Conservation (phyloP, 1,140 invertebrate species). For the Pygmarrhopalites habei region DNA sequence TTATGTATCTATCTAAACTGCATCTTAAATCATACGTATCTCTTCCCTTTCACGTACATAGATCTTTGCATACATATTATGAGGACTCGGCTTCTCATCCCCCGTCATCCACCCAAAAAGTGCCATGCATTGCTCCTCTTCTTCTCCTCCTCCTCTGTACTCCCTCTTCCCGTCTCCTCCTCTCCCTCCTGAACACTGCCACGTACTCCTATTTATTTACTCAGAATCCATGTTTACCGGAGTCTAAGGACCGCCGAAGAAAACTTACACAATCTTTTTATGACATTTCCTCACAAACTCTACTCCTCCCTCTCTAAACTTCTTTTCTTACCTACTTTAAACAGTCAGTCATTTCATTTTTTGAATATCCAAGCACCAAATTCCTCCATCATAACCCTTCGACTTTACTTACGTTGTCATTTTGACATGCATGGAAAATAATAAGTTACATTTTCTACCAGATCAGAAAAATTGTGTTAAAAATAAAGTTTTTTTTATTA, state of each 20-base stretch:
- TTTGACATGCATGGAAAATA: too few relatives aligned
- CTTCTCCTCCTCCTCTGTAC: neutral
- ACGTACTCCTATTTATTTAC: conserved; percentile 24
- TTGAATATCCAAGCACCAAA: too few relatives aligned
- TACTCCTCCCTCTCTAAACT: neutral
- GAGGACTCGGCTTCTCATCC: conserved; percentile 3
- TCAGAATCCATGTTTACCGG: conserved; percentile 27
- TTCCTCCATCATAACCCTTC: too few relatives aligned
- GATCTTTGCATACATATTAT: neutral
- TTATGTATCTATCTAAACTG: conserved; percentile 14
- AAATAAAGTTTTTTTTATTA: too few relatives aligned
- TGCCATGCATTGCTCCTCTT: neutral
- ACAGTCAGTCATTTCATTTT: conserved; percentile 1
- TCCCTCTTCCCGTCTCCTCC: neutral
- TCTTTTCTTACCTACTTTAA: neutral
- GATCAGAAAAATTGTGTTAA: too few relatives aligned
- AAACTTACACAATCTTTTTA: conserved; percentile 32
- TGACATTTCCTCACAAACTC: conserved; percentile 29
- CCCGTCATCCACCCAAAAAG: neutral
- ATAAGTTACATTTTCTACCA: too few relatives aligned
- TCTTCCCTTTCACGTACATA: neutral
- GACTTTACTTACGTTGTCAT: too few relatives aligned
- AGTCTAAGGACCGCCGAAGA: conserved; percentile 19
- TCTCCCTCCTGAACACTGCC: neutral
- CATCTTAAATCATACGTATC: conserved; percentile 14